These are phyloP conservation scores for Pseudoips prasinana DNA, from an alignment of 2,888 invertebrate species.

Conservation along the genomic window DNA sequence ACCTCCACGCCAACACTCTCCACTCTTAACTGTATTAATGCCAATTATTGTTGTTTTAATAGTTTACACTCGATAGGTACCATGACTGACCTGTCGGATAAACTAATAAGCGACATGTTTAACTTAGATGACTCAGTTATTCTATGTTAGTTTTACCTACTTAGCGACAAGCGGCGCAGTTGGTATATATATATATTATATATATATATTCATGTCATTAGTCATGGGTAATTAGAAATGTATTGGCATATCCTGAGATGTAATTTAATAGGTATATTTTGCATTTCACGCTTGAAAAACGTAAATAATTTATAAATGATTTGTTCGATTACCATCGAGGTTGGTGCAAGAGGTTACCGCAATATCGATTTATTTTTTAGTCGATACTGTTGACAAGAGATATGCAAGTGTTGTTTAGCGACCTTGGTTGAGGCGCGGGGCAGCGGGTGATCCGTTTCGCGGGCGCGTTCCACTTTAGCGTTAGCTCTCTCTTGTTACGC, in stretches of 20 bases:
- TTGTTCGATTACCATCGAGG: conserved; percentile 8
- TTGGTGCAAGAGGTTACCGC: conserved; percentile 29
- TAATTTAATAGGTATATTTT: too few relatives aligned
- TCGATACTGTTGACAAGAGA: conserved; percentile 27
- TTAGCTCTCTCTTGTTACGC: conserved; percentile 80
- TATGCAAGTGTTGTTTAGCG: conserved; percentile 36
- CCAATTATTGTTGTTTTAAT: conserved; percentile 43
- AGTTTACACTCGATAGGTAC: conserved; percentile 4
- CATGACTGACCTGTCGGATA: background rate
- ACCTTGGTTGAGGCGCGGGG: conserved; percentile 64
- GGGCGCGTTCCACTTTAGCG: conserved; percentile 74
- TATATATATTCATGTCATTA: too few relatives aligned
- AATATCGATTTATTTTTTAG: conserved; percentile 28
- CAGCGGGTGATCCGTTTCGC: conserved; percentile 63
- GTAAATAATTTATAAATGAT: too few relatives aligned
- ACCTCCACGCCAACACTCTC: conserved; percentile 52
- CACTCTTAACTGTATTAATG: conserved; percentile 48
- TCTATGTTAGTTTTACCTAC: too few relatives aligned
- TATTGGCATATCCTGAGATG: too few relatives aligned
- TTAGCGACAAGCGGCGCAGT: too few relatives aligned
- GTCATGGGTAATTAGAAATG: too few relatives aligned
- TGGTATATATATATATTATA: too few relatives aligned
- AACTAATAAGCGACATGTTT: background rate
- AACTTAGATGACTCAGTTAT: too few relatives aligned
- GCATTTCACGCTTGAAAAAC: too few relatives aligned